Conservation (phyloP, 2,113 vertebrate genomes). For the Stegastes partitus region DNA sequence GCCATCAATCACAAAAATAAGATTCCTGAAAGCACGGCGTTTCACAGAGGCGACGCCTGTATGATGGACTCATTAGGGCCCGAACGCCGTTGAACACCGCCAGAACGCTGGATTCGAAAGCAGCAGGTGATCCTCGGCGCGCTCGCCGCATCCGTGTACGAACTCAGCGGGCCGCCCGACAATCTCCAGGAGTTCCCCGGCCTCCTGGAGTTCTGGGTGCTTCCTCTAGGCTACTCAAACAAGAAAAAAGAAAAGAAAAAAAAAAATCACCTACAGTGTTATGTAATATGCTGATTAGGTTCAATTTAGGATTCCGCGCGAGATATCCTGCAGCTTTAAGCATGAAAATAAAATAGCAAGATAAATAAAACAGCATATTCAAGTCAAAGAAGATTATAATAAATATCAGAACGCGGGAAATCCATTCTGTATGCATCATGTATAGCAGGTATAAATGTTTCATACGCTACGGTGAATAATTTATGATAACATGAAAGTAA, state of each 20-base stretch:
- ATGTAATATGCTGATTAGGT: slow-evolving; percentile 29
- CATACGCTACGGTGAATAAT: slow-evolving; percentile 39
- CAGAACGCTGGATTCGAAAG: slow-evolving; percentile 32
- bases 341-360: background rate
- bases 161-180: slow-evolving; percentile 24
- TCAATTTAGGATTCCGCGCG: background rate
- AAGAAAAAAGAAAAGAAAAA: slow-evolving; percentile 19
- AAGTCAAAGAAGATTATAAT: background rate
- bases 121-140: slow-evolving; percentile 45
- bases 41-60: background rate
- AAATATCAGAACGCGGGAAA: background rate
- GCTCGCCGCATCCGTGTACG: slow-evolving; percentile 17
- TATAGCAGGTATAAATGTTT: slow-evolving; percentile 37
- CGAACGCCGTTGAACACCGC: slow-evolving; percentile 1
- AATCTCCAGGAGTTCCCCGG: slow-evolving; percentile 31
- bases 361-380: slow-evolving; percentile 1
- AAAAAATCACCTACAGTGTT: background rate
- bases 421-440: background rate
- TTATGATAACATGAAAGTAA: slow-evolving; percentile 27
- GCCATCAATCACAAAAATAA: slow-evolving; percentile 11
- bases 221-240: slow-evolving; percentile 13
- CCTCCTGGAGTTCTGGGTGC: slow-evolving; percentile 9
- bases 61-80: slow-evolving; percentile 43
- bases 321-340: background rate
- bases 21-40: background rate